These are phyloP conservation scores for Xestobium rufovillosum DNA, from an alignment of 2,888 invertebrate species.

Conservation along the genomic window DNA sequence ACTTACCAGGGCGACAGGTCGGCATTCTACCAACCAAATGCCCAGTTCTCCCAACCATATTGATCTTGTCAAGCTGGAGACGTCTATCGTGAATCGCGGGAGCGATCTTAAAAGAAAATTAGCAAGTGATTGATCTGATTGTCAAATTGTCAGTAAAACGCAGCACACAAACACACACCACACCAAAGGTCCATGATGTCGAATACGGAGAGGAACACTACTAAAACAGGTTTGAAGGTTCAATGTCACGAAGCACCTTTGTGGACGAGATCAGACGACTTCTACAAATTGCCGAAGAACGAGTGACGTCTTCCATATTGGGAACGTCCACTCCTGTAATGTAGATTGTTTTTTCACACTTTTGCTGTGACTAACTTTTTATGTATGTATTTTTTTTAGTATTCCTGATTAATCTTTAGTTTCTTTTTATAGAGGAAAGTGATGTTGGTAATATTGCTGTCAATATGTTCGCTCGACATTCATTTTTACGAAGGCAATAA, in stretches of 20 bases:
- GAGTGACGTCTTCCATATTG: no score
- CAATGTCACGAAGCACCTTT: constrained; percentile 19
- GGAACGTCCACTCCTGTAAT: no score
- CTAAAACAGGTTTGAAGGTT: constrained; percentile 18
- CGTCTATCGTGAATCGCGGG: constrained; percentile 36
- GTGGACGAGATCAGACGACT: constrained; percentile 18
- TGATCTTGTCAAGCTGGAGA: constrained; percentile 45
- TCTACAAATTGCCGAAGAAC: no score
- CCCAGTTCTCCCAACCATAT: constrained; percentile 61
- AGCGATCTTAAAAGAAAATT: constrained; percentile 38
- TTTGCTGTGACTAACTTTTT: constrained; percentile 27
- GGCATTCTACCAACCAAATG: constrained; percentile 52
- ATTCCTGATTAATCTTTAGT: no score
- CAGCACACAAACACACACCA: constrained; percentile 28
- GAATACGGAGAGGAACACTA: constrained; percentile 29
- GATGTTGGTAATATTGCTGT: no score
- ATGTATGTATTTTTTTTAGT: constrained; percentile 22
- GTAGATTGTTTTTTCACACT: no score
- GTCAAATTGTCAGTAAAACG: constrained; percentile 37
- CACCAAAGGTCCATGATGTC: constrained; percentile 30
- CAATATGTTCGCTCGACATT: no score
- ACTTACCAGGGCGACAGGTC: constrained; percentile 47
- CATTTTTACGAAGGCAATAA: no score
- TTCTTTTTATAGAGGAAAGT: no score
- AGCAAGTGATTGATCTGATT: constrained; percentile 38